Base-by-base conservation (phyloP, 2,888 invertebrate species). In the Meliscaeva auricollis region DNA sequence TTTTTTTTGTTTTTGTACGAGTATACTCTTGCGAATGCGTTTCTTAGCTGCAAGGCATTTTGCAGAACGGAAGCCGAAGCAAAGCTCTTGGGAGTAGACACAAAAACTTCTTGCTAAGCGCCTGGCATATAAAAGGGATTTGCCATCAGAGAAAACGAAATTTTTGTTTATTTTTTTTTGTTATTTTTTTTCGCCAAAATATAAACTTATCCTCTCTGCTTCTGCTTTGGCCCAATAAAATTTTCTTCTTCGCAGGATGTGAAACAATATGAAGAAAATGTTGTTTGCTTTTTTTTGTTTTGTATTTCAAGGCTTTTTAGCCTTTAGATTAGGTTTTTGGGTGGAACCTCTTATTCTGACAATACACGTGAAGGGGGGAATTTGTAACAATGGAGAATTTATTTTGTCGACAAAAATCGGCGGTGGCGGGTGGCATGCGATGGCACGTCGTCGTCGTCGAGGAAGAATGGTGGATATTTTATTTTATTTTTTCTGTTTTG, bases 31-130 rank as follows among this genome's bases (percentile, higher is more conserved):
- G 66, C 66, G 70, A 84, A 84, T 84, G 84, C 84, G 84, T 85
- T 85, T 85, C 81, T 73, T 77, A 62, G 85, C 85, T 85, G 68
- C 48, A 73, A 58, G 85, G 80, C 76, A 81, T 81, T 76, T 78
- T 69, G 68, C 30, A 11, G 54, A 85, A 76, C 76, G 80, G 73
- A 85, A 76, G 72, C 70, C 76, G 46, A 35, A 66, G 66, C 50
- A 50, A 73, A 62, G 73, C 81, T 81, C 81, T 73, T 85, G 76
- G 68, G 85, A 81, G 73, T 56, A 85, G 76, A 80, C 66, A 64
- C n/a, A 46, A 56, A 38, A 85, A 73, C 58, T 70, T 66, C 46
- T 68, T 66, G 70, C 70, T 84, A 75, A 79, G 74, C 74, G 79
- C 69, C 73, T 50, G 52, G 48, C 69, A 52, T 60, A 70, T 79